Base-by-base conservation (phyloP, 2,888 invertebrate genomes). In the Hyposoter dolosus region DNA sequence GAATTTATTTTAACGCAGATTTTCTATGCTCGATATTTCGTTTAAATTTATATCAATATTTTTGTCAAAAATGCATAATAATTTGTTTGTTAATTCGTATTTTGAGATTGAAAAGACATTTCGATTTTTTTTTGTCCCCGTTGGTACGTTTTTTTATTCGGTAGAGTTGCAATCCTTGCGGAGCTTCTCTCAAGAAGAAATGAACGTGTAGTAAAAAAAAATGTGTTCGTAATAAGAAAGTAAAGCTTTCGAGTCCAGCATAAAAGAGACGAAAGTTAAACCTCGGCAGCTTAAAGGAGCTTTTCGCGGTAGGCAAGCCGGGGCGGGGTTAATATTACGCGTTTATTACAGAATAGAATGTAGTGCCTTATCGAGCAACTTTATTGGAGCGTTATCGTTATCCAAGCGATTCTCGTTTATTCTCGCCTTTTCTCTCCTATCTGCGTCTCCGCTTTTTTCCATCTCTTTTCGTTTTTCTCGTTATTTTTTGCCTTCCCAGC, bases 341-440 rank as follows among this genome's bases (percentile, higher is more conserved):
- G 71, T 82, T 84, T 84, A 87, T 80, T 87, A 74, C 84, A 66
- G 82, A 45, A 84, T 77, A 78, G 77, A 84, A 74, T 78, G 78
- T 71, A 84, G 53, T 76, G 60, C 53, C 77, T 87, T 84, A 83
- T 83, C 87, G 77, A 68, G 66, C 69, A 71, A 83, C 74, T 87
- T 87, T 87, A 84, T 84, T 84, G 84, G 79, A 78, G 60, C 82
- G 71, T 84, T 84, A 84, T 79, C 84, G 80, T 84, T 80, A 83
- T 80, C 43, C 75, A 28, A 76, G 40, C 75, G 53, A 19, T 69
- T 79, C 50, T 65, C 66, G 19, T 43, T 63, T 60, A 32, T 56
- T 40, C 60, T 65, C 47, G 45, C 63, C 50, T 72, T 77, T 56
- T 82, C 50, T 77, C 40, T 17, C 56, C 47, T 56, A 56, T 56